These are phyloP conservation scores for Buphagus erythrorhynchus DNA, from an alignment of 2,797 vertebrate species.

Conservation along the genomic window DNA sequence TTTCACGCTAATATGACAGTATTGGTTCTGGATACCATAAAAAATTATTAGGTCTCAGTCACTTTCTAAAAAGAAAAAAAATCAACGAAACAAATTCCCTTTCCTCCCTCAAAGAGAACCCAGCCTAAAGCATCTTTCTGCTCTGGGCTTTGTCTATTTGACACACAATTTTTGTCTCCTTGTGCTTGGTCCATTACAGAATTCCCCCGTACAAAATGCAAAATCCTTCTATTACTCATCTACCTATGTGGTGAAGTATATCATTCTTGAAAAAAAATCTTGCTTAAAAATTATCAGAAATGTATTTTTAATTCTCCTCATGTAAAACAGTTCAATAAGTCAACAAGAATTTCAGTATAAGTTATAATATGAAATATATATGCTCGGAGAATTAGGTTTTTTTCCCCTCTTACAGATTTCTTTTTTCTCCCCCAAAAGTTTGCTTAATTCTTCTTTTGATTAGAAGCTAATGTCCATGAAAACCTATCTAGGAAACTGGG, in stretches of 20 bases:
- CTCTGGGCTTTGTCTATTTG: not conserved
- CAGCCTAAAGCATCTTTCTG: not conserved
- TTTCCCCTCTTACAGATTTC: not conserved
- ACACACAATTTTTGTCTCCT: not conserved
- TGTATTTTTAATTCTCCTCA: not conserved
- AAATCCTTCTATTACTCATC: fast-evolving
- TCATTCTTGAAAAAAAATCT: not conserved
- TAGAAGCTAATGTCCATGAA: not conserved
- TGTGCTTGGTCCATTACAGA: not conserved
- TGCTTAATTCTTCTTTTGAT: not conserved
- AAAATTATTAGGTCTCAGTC: not conserved
- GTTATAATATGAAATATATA: not conserved
- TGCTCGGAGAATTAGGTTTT: not conserved
- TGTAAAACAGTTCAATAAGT: not conserved
- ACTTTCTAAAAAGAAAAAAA: not conserved
- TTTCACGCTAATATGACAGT: not conserved
- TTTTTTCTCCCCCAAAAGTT: not conserved
- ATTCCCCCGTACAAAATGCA: not conserved
- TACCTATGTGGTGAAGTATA: not conserved
- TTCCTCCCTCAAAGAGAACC: not conserved
- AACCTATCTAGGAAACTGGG: not conserved
- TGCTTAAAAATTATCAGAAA: not conserved
- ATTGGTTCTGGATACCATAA: not conserved
- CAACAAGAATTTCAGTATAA: not conserved
- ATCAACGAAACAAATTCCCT: not conserved